phyloP scores from a whole-genome alignment of 2,797 vertebrate species.

The Pipistrellus kuhlii region DNA sequence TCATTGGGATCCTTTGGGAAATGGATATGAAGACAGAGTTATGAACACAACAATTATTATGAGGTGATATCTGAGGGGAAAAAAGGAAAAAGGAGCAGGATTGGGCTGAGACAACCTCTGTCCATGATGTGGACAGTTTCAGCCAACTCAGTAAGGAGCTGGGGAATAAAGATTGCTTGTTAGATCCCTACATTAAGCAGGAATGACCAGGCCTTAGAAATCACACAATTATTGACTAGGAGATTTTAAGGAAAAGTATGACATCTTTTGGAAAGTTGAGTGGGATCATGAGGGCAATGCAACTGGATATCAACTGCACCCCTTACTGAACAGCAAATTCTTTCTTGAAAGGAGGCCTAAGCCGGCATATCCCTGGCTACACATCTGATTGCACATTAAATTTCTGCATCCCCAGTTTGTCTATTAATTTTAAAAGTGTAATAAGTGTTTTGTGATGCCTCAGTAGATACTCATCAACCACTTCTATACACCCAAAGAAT shows the following conservation, averaged over 20 bases:
- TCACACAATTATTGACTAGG: not conserved
- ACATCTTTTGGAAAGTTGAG: not conserved
- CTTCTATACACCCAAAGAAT: not conserved
- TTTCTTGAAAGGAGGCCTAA: conserved; percentile 17
- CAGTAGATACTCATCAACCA: not conserved
- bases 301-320: not conserved
- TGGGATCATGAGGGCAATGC: not conserved
- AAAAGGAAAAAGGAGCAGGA: not conserved
- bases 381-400: not conserved
- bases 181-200: not conserved
- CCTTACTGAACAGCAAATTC: not conserved
- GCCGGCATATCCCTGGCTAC: not conserved
- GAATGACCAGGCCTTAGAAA: not conserved
- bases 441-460: not conserved
- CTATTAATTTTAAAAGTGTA: not conserved
- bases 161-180: not conserved
- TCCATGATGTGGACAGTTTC: not conserved
- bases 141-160: not conserved
- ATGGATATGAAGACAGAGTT: not conserved
- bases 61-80: not conserved
- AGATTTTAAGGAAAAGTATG: not conserved
- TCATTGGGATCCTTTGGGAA: not conserved
- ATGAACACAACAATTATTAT: not conserved
- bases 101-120: not conserved
- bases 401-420: not conserved